A percentile compares a stretch with the other conserved stretches of the same genome.
phyloP scores from a whole-genome alignment of 2,888 invertebrate genomes.

The Linyphia triangularis region DNA sequence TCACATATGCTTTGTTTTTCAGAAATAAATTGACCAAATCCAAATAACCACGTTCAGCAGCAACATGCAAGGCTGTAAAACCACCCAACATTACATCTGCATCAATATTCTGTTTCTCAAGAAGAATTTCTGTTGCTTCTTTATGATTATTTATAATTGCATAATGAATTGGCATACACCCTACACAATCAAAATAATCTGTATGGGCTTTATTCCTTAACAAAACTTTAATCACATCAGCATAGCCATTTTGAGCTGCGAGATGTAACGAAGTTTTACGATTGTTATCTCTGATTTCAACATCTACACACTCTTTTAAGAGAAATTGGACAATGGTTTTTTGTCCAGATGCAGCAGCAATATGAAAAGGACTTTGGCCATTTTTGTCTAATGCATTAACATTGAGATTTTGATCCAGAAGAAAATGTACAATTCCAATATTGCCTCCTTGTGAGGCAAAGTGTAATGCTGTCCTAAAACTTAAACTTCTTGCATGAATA shows the following conservation, averaged over 20 bases:
- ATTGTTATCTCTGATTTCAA: constrained; percentile 8
- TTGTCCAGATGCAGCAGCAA: constrained; percentile 83
- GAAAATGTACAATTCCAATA: constrained; percentile 85
- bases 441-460: constrained; percentile 95
- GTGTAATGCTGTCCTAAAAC: constrained; percentile 96
- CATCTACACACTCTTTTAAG: background rate
- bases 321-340: background rate
- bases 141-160: background rate
- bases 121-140: constrained; percentile 7
- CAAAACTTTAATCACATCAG: constrained; percentile 6
- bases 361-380: constrained; percentile 91
- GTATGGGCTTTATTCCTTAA: background rate
- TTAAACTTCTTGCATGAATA: constrained; percentile 88
- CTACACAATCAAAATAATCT: background rate
- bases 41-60: background rate
- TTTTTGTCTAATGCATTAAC: constrained; percentile 88
- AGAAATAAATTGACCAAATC: background rate
- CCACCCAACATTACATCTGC: background rate
- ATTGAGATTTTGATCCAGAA: constrained; percentile 88
- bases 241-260: constrained; percentile 39
- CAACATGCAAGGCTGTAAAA: constrained; percentile 21
- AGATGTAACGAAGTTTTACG: constrained; percentile 78
- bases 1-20: constrained; percentile 80
- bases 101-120: background rate
- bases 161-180: background rate